Conservation (phyloP, 2,797 vertebrate species). For the Otolemur crassicaudatus region DNA sequence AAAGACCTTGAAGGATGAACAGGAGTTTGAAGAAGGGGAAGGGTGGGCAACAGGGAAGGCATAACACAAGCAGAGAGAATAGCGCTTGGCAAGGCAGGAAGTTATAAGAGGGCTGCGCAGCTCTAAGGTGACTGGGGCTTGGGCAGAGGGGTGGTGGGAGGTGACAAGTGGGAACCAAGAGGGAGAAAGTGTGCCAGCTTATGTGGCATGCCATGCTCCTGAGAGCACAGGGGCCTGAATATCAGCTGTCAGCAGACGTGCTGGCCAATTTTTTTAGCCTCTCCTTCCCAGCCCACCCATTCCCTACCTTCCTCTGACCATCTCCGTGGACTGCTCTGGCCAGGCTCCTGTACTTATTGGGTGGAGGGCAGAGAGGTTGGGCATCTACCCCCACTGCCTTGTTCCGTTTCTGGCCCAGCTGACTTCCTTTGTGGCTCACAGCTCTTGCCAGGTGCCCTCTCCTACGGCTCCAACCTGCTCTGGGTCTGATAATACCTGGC, state of each 20-base stretch:
- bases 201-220: neutral
- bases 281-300: too few species aligned
- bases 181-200: neutral
- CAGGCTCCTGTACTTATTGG: neutral
- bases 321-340: neutral
- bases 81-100: neutral
- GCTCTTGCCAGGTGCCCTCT: neutral
- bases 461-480: neutral
- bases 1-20: neutral
- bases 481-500: neutral
- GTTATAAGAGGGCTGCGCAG: neutral
- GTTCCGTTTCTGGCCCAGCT: neutral
- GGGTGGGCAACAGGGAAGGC: neutral
- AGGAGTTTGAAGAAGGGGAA: neutral
- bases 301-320: neutral
- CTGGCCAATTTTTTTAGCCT: neutral
- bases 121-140: neutral
- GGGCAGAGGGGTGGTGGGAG: neutral
- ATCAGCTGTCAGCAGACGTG: neutral
- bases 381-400: neutral
- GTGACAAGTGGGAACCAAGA: neutral
- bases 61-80: neutral
- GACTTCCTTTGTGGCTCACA: neutral
- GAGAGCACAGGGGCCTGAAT: neutral
- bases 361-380: neutral